Evolutionary conservation across 1,140 invertebrate genomes (phyloP).

Genomic region (Cydia amplana): DNA sequence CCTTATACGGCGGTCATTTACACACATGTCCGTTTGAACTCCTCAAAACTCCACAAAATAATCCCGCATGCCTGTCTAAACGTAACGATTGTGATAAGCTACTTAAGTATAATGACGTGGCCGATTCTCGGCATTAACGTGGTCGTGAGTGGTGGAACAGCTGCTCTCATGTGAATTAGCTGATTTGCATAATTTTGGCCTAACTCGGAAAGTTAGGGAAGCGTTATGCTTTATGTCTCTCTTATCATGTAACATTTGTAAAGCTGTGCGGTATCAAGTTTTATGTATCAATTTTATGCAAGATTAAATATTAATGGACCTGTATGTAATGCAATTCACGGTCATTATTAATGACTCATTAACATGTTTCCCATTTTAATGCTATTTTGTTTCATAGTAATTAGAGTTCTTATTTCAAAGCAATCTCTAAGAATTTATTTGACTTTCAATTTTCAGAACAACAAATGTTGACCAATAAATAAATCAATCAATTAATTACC

Average conservation of each 20-base stretch:
- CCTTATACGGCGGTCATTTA: not conserved
- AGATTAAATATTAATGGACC: not conserved
- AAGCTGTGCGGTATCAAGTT: not conserved
- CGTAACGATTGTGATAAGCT: constrained; percentile 12
- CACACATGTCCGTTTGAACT: not conserved
- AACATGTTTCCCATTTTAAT: not conserved
- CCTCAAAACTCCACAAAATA: not conserved
- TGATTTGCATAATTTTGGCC: constrained; percentile 41
- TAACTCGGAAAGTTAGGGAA: constrained; percentile 19
- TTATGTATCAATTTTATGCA: not conserved
- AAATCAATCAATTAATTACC: too few relatives aligned
- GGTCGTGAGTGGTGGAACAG: constrained; percentile 40
- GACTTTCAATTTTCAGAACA: too few relatives aligned
- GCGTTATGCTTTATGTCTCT: constrained; percentile 13
- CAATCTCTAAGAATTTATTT: too few relatives aligned
- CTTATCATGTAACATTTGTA: constrained; percentile 11
- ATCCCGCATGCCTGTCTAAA: not conserved
- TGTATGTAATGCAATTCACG: not conserved
- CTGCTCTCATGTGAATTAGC: constrained; percentile 40
- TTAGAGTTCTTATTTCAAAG: too few relatives aligned
- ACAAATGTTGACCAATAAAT: too few relatives aligned
- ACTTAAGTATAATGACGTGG: constrained; percentile 25
- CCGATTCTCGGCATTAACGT: constrained; percentile 36
- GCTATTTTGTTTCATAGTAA: not conserved
- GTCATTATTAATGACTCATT: too few relatives aligned